Conservation (phyloP, 2,888 invertebrate species). For the Philonicus albiceps region DNA sequence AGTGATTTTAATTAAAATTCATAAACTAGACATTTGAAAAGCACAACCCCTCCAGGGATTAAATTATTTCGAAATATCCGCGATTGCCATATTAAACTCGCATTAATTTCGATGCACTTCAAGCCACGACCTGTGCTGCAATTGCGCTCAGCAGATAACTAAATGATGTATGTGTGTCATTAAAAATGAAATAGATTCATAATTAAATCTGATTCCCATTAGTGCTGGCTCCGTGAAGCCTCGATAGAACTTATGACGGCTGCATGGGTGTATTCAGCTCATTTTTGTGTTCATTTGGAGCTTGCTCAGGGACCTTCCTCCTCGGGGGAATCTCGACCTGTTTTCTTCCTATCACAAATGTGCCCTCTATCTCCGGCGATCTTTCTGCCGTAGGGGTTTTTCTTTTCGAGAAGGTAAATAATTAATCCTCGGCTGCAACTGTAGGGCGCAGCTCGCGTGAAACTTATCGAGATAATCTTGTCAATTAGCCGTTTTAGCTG, state of each 20-base stretch:
- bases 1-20: not conserved
- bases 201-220: slow-evolving; percentile 12
- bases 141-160: not conserved
- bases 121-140: not conserved
- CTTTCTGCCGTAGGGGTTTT: not conserved
- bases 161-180: not conserved
- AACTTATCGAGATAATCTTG: not conserved
- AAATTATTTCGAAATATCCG: not conserved
- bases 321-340: not conserved
- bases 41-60: not conserved
- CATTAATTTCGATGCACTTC: not conserved
- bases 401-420: not conserved
- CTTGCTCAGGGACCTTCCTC: not conserved
- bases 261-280: not conserved
- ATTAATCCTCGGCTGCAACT: not conserved
- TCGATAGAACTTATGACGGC: not conserved
- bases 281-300: slow-evolving; percentile 2
- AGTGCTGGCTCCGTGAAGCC: not conserved
- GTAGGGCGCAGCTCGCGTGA: not conserved
- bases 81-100: not conserved
- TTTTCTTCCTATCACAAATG: not conserved
- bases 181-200: not conserved
- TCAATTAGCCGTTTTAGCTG: not conserved
- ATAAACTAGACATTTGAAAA: not conserved
- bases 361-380: not conserved